phyloP scores from a whole-genome alignment of 2,888 invertebrate species.

The Proisotoma minuta region DNA sequence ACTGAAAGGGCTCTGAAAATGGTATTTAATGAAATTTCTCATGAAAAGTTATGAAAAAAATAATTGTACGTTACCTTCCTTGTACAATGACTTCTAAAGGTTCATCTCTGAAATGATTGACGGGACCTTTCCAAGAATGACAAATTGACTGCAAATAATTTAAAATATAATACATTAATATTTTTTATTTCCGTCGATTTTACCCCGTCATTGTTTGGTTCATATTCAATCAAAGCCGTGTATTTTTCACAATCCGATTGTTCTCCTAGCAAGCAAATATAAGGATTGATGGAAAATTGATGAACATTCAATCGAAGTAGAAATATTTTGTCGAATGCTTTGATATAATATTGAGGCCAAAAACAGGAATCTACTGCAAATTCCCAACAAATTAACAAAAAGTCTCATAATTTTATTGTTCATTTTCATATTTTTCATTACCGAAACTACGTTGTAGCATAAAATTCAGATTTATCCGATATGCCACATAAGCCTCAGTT shows the following conservation, averaged over 20 bases:
- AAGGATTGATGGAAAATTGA: conserved; percentile 26
- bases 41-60: too few relatives aligned
- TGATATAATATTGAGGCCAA: conserved; percentile 41
- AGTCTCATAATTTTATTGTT: not conserved
- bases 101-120: conserved; percentile 38
- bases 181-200: not conserved
- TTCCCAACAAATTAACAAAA: too few relatives aligned
- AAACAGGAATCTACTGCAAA: conserved; percentile 26
- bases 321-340: conserved; percentile 27
- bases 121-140: conserved; percentile 31
- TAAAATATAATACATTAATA: not conserved
- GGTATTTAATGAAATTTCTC: too few relatives aligned
- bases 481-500: conserved; percentile 28
- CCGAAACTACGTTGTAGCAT: conserved; percentile 15
- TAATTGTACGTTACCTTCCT: too few relatives aligned
- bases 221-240: conserved; percentile 26
- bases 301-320: conserved; percentile 27
- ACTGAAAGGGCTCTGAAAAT: conserved; percentile 32
- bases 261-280: conserved; percentile 31
- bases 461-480: conserved; percentile 35
- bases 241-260: conserved; percentile 33
- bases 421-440: not conserved
- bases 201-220: conserved; percentile 24
- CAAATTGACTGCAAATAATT: conserved; percentile 14
- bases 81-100: conserved; percentile 17